A percentile compares a stretch with the other conserved stretches of the same genome.
These are phyloP conservation scores for Pachycephala philippinensis DNA, from an alignment of 2,113 vertebrate genomes.

Conservation along the genomic window DNA sequence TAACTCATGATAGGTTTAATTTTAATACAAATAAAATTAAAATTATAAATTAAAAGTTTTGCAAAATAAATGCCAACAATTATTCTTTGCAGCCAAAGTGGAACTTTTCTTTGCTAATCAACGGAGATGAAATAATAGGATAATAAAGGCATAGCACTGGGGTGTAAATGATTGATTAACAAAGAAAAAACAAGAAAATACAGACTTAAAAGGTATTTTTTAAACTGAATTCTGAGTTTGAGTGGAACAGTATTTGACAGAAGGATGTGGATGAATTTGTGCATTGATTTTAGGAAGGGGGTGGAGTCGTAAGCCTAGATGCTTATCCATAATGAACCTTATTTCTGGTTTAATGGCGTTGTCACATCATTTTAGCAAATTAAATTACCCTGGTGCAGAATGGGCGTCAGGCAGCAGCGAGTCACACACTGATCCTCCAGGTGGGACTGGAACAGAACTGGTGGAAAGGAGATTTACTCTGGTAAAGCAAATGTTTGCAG, in stretches of 20 bases:
- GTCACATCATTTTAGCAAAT: background rate
- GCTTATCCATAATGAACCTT: background rate
- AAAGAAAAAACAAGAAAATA: background rate
- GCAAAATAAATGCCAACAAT: background rate
- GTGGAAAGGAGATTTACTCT: too few species aligned
- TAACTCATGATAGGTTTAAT: background rate
- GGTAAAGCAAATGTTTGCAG: background rate
- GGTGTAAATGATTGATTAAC: constrained; percentile 1
- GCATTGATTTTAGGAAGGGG: background rate
- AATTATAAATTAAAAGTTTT: background rate
- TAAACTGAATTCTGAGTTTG: background rate
- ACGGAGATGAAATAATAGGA: background rate
- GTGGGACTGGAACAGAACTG: background rate
- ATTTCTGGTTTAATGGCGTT: background rate
- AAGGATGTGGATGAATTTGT: background rate
- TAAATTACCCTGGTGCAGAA: background rate
- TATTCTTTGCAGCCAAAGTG: background rate
- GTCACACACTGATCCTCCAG: background rate
- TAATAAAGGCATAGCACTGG: background rate
- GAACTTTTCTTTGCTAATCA: constrained; percentile 11
- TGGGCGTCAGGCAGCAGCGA: background rate
- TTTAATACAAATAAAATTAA: background rate
- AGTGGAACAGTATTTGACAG: background rate
- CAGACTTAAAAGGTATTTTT: background rate
- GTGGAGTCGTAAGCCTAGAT: background rate